A percentile compares a stretch with the other conserved stretches of the same genome.
phyloP scores from a whole-genome alignment of 2,113 vertebrate genomes.

The Candoia aspera region DNA sequence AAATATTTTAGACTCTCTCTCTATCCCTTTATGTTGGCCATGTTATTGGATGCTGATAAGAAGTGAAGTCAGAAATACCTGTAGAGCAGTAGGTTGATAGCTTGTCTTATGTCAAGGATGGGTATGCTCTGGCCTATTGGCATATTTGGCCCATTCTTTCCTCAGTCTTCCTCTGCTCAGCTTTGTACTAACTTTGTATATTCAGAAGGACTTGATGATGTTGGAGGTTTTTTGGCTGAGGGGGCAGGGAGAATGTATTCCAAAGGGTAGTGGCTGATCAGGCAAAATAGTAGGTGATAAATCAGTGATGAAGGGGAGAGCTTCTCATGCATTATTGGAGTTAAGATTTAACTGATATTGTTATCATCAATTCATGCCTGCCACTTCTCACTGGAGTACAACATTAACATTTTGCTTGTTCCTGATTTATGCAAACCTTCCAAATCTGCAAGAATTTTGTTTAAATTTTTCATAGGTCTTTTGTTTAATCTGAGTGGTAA shows the following conservation, averaged over 20 bases:
- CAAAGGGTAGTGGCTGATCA: not conserved
- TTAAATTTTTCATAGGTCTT: not conserved
- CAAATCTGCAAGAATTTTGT: not conserved
- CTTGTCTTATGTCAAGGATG: not conserved
- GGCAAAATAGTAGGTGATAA: not conserved
- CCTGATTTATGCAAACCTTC: not conserved
- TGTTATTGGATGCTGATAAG: not conserved
- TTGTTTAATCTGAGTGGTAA: not conserved
- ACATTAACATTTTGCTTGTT: not conserved
- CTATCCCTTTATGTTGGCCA: not conserved
- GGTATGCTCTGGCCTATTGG: not conserved
- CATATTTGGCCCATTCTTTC: not conserved
- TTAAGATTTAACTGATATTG: not conserved
- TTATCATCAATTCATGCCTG: not conserved
- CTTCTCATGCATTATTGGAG: not conserved
- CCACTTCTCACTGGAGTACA: not conserved
- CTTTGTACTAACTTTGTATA: not conserved
- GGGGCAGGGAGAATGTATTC: not conserved
- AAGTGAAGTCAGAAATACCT: not conserved
- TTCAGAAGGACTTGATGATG: not conserved
- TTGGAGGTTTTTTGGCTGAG: not conserved
- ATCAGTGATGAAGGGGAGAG: not conserved
- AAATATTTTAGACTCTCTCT: not conserved
- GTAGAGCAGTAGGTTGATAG: not conserved
- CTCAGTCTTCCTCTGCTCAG: no score